A percentile compares a stretch with the other conserved stretches of the same genome.
These are phyloP conservation scores for Psammodynastes pulverulentus DNA, from an alignment of 2,113 vertebrate species.

Conservation along the genomic window DNA sequence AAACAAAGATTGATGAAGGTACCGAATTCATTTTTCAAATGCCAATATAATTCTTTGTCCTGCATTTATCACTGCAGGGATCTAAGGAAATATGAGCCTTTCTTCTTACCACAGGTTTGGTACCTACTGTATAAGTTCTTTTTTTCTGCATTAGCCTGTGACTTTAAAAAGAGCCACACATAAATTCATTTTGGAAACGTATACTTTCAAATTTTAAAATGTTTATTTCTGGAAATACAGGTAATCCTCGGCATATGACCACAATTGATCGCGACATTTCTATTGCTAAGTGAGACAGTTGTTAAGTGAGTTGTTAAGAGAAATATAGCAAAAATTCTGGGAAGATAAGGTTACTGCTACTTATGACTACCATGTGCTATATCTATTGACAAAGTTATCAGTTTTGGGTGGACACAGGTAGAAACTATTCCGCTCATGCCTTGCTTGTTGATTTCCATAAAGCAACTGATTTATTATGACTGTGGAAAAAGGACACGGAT, in stretches of 20 bases:
- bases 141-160: neutral
- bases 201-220: neutral
- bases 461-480: neutral
- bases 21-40: neutral
- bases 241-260: neutral
- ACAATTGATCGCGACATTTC: neutral
- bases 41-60: neutral
- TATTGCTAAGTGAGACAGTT: neutral
- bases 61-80: neutral
- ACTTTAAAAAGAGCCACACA: neutral
- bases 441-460: neutral
- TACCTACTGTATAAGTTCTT: neutral
- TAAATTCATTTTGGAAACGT: neutral
- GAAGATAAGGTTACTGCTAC: neutral
- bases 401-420: neutral
- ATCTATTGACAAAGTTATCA: neutral
- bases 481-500: neutral
- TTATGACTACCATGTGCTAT: neutral
- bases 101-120: neutral
- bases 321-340: neutral
- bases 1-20: neutral
- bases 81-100: neutral
- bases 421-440: neutral
- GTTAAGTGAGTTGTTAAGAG: neutral
- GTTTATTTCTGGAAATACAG: neutral